Evolutionary conservation across 2,888 invertebrate species (phyloP), one percentile per base, ranked within the genome.

Genomic region (Brachypterus glaber): DNA sequence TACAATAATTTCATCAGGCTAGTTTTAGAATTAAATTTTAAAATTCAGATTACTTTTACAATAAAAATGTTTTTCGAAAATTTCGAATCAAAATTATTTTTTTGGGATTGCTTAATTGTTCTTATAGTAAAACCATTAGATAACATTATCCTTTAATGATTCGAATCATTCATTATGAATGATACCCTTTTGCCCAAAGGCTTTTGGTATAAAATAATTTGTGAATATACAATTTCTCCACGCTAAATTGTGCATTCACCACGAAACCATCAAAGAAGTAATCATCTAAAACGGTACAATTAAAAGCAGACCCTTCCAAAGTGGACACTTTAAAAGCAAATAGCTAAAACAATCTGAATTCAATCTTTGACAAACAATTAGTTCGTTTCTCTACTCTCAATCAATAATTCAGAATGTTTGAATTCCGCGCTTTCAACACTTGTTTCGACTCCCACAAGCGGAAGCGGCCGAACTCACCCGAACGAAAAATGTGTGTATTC

Each of bases 351-450:
- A 50, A 45, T 44, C 45, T 41, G 45, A 50, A 53, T 45, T 46
- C 51, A 52, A 51, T 53, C 49, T 48, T 45, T 43, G 41, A 45
- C 46, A 45, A 47, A 54, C 54, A 55, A 57, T 57, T 53, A 54
- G 48, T 47, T 44, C 44, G 41, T 43, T 47, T 43, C 40, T 38
- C 37, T 27, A 32, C 36, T 33, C 43, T 25, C 54, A 53, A 62
- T 63, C 63, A 62, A 63, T 63, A 63, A 61, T 60, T 54, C 58
- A 59, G 43, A 17, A 40, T 52, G 56, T 62, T 62, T 58, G 58
- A 62, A 62, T 56, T 52, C 45, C 59, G 56, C 61, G 61, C 60
- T 49, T 41, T 40, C 43, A 40, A 49, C 49, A 51, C 50, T 53
- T 51, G 54, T 41, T 47, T 49, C 50, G 52, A 50, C 56, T 53